Conservation (phyloP, 2,888 invertebrate genomes). For the Drosophila putrida region DNA sequence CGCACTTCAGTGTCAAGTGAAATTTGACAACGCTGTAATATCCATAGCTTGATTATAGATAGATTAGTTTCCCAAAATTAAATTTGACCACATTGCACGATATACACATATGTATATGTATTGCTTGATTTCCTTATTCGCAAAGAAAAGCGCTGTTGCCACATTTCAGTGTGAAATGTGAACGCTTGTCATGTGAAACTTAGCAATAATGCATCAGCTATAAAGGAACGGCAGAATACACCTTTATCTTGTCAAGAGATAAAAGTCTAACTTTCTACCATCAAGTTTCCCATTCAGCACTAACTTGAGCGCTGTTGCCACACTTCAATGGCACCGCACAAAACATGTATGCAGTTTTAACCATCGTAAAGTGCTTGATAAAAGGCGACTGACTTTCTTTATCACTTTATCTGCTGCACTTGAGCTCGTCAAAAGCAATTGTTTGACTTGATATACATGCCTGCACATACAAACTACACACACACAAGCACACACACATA, state of each 20-base stretch:
- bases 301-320: conserved; percentile 34
- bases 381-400: conserved; percentile 45
- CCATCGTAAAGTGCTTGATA: conserved; percentile 24
- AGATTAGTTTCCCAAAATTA: too few relatives aligned
- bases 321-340: conserved; percentile 23
- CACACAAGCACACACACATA: conserved; percentile 7
- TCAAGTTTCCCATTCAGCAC: background rate
- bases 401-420: conserved; percentile 71
- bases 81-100: background rate
- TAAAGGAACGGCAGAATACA: background rate
- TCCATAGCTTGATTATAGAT: too few relatives aligned
- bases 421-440: conserved; percentile 74
- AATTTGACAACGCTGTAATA: background rate
- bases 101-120: too few relatives aligned
- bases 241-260: background rate
- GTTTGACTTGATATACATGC: conserved; percentile 60
- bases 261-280: background rate
- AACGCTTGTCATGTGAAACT: background rate
- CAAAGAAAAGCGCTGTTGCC: background rate
- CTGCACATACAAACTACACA: conserved; percentile 8
- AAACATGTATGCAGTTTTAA: background rate
- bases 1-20: background rate
- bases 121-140: too few relatives aligned
- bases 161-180: background rate
- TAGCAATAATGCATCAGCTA: conserved; percentile 10